A percentile compares a stretch with the other conserved stretches of the same genome.
These are phyloP conservation scores for Pyrgus malvae DNA, from an alignment of 2,888 invertebrate genomes.

Conservation along the genomic window DNA sequence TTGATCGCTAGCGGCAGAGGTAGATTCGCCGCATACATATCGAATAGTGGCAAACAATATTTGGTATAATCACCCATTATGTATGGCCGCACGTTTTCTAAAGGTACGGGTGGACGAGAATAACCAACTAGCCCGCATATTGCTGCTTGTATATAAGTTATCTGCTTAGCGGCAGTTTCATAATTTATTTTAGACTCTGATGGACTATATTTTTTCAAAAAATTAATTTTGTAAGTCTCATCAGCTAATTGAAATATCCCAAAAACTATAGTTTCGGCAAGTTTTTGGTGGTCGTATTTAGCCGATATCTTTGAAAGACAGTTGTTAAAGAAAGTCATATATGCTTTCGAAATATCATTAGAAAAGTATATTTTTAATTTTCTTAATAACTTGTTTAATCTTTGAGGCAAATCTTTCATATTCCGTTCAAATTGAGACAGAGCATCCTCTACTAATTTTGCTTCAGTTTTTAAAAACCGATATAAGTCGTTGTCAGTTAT, in stretches of 20 bases:
- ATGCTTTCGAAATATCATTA: slow-evolving; percentile 47
- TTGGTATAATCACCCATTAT: slow-evolving; percentile 54
- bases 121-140: slow-evolving; percentile 49
- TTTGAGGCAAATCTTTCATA: slow-evolving; percentile 18
- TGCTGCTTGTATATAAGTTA: slow-evolving; percentile 45
- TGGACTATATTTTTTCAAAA: slow-evolving; percentile 49
- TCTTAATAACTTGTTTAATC: slow-evolving; percentile 42
- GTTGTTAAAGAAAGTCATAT: slow-evolving; percentile 40
- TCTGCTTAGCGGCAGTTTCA: slow-evolving; percentile 35
- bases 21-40: slow-evolving; percentile 47
- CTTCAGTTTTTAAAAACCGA: slow-evolving; percentile 11
- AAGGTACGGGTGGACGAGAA: slow-evolving; percentile 52
- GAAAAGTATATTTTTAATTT: slow-evolving; percentile 55
- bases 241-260: slow-evolving; percentile 48
- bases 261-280: slow-evolving; percentile 38
- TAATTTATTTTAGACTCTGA: slow-evolving; percentile 47
- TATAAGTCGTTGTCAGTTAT: slow-evolving; percentile 13
- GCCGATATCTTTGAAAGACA: slow-evolving; percentile 22
- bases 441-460: not conserved
- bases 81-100: slow-evolving; percentile 42
- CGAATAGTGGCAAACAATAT: slow-evolving; percentile 49
- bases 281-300: not conserved
- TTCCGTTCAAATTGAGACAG: not conserved
- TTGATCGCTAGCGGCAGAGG: slow-evolving; percentile 42
- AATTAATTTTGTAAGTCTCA: slow-evolving; percentile 38